phyloP scores from a whole-genome alignment of 2,888 invertebrate genomes.

The Rhagonycha fulva region DNA sequence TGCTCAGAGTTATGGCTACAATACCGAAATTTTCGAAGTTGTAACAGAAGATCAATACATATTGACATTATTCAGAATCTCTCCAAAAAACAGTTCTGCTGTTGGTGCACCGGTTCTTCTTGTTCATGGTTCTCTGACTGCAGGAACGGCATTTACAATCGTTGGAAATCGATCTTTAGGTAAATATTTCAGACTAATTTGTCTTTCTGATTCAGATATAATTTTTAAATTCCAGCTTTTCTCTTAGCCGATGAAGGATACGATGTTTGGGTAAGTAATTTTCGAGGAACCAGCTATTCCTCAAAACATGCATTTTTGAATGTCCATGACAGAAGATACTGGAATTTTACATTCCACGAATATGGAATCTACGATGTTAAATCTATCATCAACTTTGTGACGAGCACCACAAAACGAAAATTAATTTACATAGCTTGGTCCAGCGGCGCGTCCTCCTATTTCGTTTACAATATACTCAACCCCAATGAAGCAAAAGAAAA shows the following conservation, averaged over 20 bases:
- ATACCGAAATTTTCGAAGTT: background rate
- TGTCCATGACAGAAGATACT: constrained; percentile 48
- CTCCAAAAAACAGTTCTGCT: constrained; percentile 24
- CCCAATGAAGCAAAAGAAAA: background rate
- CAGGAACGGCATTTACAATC: constrained; percentile 45
- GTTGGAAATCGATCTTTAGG: constrained; percentile 49
- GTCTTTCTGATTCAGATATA: background rate
- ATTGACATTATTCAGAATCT: constrained; percentile 30
- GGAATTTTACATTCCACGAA: constrained; percentile 43
- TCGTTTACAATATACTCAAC: background rate
- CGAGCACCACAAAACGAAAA: background rate
- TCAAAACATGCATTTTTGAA: constrained; percentile 44
- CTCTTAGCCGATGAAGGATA: constrained; percentile 56
- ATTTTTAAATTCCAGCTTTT: constrained; percentile 33
- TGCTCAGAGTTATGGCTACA: background rate
- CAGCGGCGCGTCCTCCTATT: background rate
- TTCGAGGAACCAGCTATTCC: constrained; percentile 49
- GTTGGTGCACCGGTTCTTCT: constrained; percentile 47
- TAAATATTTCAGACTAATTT: constrained; percentile 19
- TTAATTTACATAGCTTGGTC: background rate
- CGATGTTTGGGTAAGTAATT: constrained; percentile 59
- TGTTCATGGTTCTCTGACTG: constrained; percentile 50
- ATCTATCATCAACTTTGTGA: background rate
- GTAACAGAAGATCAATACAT: background rate
- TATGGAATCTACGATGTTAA: constrained; percentile 30